Base-by-base conservation (phyloP, 2,113 vertebrate genomes). In the Struthio camelus region DNA sequence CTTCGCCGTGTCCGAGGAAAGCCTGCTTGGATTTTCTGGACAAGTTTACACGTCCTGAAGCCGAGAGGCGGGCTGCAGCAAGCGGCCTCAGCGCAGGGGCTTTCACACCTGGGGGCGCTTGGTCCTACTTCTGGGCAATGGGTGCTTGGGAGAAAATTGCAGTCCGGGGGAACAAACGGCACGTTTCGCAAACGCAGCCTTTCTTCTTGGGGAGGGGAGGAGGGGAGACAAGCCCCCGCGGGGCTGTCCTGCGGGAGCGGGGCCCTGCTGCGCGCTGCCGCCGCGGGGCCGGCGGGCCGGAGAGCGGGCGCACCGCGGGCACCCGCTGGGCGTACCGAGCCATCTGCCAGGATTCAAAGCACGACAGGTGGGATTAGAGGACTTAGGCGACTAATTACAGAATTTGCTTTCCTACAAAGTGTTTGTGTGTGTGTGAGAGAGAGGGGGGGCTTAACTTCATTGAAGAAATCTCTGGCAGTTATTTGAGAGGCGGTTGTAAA, bases 361-460 rank as follows among this genome's bases (percentile, higher is more conserved):
- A 20, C 0, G 48, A 50, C 92, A 69, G 95, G 96, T 96, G 95
- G 61, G 61, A 90, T 80, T 66, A 54, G 91, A 70, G 88, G 64
- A 19, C 62, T 87, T 82, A 67, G 78, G 87, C 13, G 40, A 92
- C 89, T 96, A 93, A 97, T 94, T 94, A 94, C 80, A 81, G 96
- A 92, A 89, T 90, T 95, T 80, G 85, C 96, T 96, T 91, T 65
- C 93, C 53, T 80, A 40, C 85, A 82, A 78, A 84, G 48, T 48
- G 53, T 38, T 20, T 36, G 87, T 84, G 80, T 14, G 18, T 38
- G 78, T 70, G 78, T 72, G 88, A 65, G 48, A 34, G 76, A 87
- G 89, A 94, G 85, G 86, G 91, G 86, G 50, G 72, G 95, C 96
- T 97, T 98, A 95, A 88, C 20, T 81, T 80, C 80, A 92, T 77